phyloP scores from a whole-genome alignment of 2,113 vertebrate genomes.

The Collichthys lucidus region DNA sequence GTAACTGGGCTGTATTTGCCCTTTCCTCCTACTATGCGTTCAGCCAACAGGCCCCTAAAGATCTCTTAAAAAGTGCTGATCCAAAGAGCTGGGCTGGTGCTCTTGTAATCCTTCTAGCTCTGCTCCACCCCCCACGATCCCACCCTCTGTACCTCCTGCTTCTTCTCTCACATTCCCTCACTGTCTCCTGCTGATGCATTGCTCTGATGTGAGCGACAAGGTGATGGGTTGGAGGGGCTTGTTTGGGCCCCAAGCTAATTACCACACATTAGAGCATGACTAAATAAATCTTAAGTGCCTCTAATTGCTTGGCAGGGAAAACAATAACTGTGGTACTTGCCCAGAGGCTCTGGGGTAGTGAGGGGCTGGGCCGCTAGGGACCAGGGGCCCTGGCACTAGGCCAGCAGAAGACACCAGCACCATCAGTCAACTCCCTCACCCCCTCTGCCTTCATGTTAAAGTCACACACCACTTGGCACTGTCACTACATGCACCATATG shows the following conservation, averaged over 20 bases:
- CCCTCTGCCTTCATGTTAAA: constrained; percentile 59
- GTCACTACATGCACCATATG: constrained; percentile 67
- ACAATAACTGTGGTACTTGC: constrained; percentile 85
- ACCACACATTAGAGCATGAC: constrained; percentile 86
- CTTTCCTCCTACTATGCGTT: constrained; percentile 82
- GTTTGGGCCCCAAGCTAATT: constrained; percentile 86
- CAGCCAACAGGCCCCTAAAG: constrained; percentile 86
- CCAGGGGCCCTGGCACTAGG: constrained; percentile 79
- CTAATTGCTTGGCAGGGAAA: constrained; percentile 88
- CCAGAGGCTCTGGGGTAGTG: constrained; percentile 76
- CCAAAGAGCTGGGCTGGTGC: constrained; percentile 76
- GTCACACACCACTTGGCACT: constrained; percentile 78
- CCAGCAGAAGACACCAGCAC: constrained; percentile 77
- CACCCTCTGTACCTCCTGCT: constrained; percentile 52
- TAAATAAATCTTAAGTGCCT: constrained; percentile 86
- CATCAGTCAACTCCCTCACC: constrained; percentile 74
- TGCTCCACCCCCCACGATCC: constrained; percentile 58
- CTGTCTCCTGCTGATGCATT: constrained; percentile 75
- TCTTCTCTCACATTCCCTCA: constrained; percentile 72
- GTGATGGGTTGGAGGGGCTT: constrained; percentile 72
- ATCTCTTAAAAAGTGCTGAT: constrained; percentile 87
- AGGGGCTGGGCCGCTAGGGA: constrained; percentile 72
- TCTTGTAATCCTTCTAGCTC: constrained; percentile 76
- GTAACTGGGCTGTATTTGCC: constrained; percentile 85
- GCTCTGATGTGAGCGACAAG: constrained; percentile 64